Conservation (phyloP, 2,888 invertebrate genomes). For the Notodonta dromedarius region DNA sequence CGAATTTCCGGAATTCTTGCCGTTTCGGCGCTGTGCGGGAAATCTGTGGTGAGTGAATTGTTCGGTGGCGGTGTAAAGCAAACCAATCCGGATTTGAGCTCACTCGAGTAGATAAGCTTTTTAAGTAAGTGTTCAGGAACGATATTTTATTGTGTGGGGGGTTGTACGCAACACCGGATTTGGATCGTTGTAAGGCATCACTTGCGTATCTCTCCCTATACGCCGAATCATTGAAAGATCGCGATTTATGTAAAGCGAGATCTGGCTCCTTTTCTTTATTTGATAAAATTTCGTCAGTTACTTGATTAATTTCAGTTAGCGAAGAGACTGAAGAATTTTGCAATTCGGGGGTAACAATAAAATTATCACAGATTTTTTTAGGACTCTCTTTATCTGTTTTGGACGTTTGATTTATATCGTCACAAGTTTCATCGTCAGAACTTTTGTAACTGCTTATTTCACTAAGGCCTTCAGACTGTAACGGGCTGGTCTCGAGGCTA, state of each 20-base stretch:
- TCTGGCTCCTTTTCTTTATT: slow-evolving; percentile 56
- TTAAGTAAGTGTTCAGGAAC: slow-evolving; percentile 80
- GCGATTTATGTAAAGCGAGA: slow-evolving; percentile 67
- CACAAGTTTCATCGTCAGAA: slow-evolving; percentile 77
- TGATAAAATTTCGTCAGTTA: slow-evolving; percentile 42
- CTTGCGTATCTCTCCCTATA: slow-evolving; percentile 43
- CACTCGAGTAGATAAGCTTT: slow-evolving; percentile 74
- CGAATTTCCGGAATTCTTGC: slow-evolving; percentile 52
- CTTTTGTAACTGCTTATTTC: slow-evolving; percentile 82
- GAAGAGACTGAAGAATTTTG: slow-evolving; percentile 53
- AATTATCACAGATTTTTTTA: slow-evolving; percentile 39
- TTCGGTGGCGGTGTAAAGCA: slow-evolving; percentile 61
- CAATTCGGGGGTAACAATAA: slow-evolving; percentile 39
- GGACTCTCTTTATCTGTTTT: slow-evolving; percentile 38
- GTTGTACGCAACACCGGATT: slow-evolving; percentile 69
- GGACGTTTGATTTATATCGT: slow-evolving; percentile 52
- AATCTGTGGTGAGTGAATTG: slow-evolving; percentile 57
- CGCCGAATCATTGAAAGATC: slow-evolving; percentile 67
- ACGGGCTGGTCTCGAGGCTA: slow-evolving; percentile 68
- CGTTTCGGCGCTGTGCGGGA: slow-evolving; percentile 43
- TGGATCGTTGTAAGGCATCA: slow-evolving; percentile 63
- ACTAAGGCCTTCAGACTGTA: slow-evolving; percentile 68
- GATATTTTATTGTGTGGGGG: slow-evolving; percentile 76
- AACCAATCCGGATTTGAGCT: slow-evolving; percentile 76
- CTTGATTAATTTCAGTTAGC: slow-evolving; percentile 50